Evolutionary conservation across 2,797 vertebrate species (phyloP).

Genomic region (Hypotaenidia philippensis): DNA sequence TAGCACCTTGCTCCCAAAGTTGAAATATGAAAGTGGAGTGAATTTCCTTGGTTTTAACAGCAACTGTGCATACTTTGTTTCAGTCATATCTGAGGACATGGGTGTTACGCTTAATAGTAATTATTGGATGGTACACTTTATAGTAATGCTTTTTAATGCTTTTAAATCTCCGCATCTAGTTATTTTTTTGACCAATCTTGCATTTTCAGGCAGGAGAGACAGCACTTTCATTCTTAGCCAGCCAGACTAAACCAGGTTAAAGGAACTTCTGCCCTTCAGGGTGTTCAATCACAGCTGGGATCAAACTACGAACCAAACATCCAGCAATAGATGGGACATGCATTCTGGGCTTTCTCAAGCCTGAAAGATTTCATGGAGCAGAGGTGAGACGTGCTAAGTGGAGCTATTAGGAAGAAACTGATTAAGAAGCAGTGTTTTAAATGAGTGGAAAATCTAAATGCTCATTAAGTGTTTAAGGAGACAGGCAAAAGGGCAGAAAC

Average conservation of each 20-base stretch:
- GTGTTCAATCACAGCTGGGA: not conserved
- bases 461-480: not conserved
- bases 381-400: not conserved
- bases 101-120: not conserved
- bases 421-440: not conserved
- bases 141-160: not conserved
- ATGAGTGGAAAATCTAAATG: not conserved
- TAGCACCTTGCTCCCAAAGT: not conserved
- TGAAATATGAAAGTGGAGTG: not conserved
- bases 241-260: not conserved
- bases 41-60: not conserved
- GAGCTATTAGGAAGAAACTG: not conserved
- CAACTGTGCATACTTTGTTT: not conserved
- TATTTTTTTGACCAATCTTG: not conserved
- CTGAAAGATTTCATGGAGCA: not conserved
- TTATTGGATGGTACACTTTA: not conserved
- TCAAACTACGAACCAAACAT: not conserved
- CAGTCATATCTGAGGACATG: not conserved
- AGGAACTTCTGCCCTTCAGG: not conserved
- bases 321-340: not conserved
- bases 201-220: not conserved
- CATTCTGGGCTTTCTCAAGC: not conserved
- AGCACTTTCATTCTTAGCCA: not conserved
- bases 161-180: not conserved
- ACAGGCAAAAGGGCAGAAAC: not conserved